These are phyloP conservation scores for Osmerus eperlanus DNA, from an alignment of 2,113 vertebrate species.

Conservation along the genomic window DNA sequence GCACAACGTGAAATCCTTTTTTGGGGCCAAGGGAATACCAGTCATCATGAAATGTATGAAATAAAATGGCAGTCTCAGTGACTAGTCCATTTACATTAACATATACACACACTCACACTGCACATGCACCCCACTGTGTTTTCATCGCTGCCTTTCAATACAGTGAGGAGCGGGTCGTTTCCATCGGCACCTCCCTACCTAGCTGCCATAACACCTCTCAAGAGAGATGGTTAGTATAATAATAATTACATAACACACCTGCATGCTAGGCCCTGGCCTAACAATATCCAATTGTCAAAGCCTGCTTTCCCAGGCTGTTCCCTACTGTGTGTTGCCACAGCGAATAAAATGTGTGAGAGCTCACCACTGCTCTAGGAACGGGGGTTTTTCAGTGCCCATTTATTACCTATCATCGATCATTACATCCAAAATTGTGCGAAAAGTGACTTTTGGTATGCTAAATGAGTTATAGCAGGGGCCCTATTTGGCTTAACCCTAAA, in stretches of 20 bases:
- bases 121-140: conserved; percentile 6
- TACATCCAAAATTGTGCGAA: conserved; percentile 25
- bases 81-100: neutral
- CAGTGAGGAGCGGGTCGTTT: conserved; percentile 9
- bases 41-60: neutral
- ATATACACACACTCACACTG: conserved; percentile 7
- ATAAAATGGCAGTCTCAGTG: neutral
- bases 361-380: conserved; percentile 19
- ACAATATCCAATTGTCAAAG: conserved; percentile 23
- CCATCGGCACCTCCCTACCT: conserved; percentile 1
- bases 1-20: conserved; percentile 1
- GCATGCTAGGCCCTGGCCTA: neutral
- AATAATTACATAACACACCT: conserved; percentile 35
- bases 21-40: neutral
- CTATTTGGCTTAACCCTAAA: conserved; percentile 30
- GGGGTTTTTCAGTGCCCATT: conserved; percentile 21
- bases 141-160: neutral
- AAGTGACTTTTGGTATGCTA: conserved; percentile 25
- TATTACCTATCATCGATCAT: conserved; percentile 47
- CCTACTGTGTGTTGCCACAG: conserved; percentile 16
- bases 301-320: neutral
- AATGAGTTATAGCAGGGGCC: conserved; percentile 44
- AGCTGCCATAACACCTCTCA: conserved; percentile 14
- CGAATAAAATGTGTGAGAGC: conserved; percentile 22
- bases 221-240: conserved; percentile 13